Conservation (phyloP, 2,888 invertebrate genomes). For the Teleogryllus oceanicus region DNA sequence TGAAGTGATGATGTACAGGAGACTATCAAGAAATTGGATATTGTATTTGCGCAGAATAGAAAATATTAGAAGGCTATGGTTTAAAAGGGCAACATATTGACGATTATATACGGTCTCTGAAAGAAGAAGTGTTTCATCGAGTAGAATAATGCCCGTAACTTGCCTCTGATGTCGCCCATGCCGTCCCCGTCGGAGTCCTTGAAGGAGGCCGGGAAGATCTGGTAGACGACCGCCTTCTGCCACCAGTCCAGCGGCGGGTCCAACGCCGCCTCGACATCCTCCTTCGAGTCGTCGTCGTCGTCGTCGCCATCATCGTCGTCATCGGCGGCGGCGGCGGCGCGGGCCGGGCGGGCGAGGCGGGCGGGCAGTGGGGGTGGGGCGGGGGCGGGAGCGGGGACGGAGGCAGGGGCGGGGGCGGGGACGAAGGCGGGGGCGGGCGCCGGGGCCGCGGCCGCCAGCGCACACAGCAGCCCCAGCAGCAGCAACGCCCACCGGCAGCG, state of each 20-base stretch:
- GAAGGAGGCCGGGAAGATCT: slow-evolving; percentile 1
- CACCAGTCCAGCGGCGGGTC: not conserved
- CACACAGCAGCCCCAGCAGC: not conserved
- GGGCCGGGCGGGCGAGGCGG: not conserved
- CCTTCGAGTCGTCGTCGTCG: not conserved
- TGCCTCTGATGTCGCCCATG: not conserved
- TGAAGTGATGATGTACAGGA: too few species aligned
- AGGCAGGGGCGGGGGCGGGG: not conserved
- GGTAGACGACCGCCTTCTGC: not conserved
- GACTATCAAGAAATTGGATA: too few species aligned
- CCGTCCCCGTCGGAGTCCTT: not conserved
- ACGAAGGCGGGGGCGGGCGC: not conserved
- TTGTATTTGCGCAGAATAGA: too few species aligned
- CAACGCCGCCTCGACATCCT: not conserved
- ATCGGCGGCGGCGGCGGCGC: not conserved
- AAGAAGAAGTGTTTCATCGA: too few species aligned
- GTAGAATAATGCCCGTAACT: not conserved
- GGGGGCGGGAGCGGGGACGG: not conserved
- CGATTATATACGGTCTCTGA: too few species aligned
- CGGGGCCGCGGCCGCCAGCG: not conserved
- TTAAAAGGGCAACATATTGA: too few species aligned
- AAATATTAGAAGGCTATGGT: too few species aligned
- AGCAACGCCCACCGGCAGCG: not conserved
- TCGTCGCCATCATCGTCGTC: not conserved
- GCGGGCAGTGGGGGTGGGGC: not conserved